Percentiles rank a stretch among this genome's conserved stretches.
phyloP scores from a whole-genome alignment of 1,140 invertebrate genomes.

The Caenorhabditis inopinata region DNA sequence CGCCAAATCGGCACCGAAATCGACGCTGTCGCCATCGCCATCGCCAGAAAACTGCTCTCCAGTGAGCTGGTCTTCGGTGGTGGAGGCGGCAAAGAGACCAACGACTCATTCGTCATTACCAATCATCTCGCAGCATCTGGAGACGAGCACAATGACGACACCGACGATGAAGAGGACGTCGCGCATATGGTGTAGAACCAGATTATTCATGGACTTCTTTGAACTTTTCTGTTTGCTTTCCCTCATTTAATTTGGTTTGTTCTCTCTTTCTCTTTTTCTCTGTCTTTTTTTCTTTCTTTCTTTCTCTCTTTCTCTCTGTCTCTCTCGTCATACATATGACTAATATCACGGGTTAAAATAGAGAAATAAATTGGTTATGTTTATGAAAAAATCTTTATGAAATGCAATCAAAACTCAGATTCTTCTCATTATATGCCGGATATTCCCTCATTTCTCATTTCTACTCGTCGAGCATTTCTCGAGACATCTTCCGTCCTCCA shows the following conservation, averaged over 20 bases:
- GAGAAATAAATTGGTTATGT: neutral
- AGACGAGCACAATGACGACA: neutral
- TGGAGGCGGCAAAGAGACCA: neutral
- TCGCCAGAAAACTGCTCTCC: slow-evolving; percentile 27
- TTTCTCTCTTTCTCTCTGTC: neutral
- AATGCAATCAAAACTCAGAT: neutral
- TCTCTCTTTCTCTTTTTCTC: too few relatives aligned
- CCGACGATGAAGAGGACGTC: neutral
- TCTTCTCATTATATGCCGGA: slow-evolving; percentile 12
- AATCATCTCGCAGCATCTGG: neutral
- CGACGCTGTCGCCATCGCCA: slow-evolving; percentile 49
- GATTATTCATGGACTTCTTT: too few relatives aligned
- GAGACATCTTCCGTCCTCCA: neutral
- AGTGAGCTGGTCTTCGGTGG: neutral
- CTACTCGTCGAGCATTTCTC: neutral
- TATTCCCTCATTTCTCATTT: neutral
- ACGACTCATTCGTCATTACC: slow-evolving; percentile 4
- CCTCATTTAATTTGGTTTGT: too few relatives aligned
- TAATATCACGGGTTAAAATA: neutral
- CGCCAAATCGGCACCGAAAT: slow-evolving; percentile 48
- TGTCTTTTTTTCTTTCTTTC: neutral
- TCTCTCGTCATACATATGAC: too few relatives aligned
- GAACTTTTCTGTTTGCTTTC: too few relatives aligned
- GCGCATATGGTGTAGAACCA: neutral
- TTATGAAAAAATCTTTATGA: neutral